These are phyloP conservation scores for Psilopogon haemacephalus DNA, from an alignment of 2,113 vertebrate species.

Conservation along the genomic window DNA sequence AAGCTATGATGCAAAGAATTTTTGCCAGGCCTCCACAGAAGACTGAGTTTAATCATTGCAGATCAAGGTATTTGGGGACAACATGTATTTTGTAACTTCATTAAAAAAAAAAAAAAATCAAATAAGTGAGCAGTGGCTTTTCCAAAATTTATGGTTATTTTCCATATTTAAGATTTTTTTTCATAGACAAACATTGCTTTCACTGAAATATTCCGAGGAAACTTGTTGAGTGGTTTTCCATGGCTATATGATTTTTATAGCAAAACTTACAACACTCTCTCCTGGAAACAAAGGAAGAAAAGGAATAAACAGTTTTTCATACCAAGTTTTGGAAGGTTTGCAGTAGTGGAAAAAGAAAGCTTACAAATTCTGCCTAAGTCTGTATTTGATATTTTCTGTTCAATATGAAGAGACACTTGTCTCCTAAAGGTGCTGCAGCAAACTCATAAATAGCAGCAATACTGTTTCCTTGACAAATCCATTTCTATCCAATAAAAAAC, in stretches of 20 bases:
- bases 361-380: conserved; percentile 38
- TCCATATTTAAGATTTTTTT: neutral
- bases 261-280: neutral
- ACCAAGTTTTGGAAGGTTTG: conserved; percentile 9
- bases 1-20: conserved; percentile 15
- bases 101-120: neutral
- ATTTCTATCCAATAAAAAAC: conserved; percentile 31
- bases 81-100: conserved; percentile 39
- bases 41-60: conserved; percentile 42
- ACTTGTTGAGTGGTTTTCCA: conserved; percentile 26
- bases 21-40: conserved; percentile 20
- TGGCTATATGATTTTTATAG: neutral
- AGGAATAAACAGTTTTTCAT: conserved; percentile 65
- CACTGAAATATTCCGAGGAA: neutral
- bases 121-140: neutral
- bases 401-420: neutral
- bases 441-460: conserved; percentile 25
- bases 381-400: conserved; percentile 34
- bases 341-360: conserved; percentile 24
- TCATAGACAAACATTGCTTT: neutral
- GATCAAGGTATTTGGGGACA: conserved; percentile 52
- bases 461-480: conserved; percentile 31
- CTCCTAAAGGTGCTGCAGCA: neutral
- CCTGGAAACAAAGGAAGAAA: neutral
- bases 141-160: conserved; percentile 2